These are phyloP conservation scores for Sinella curviseta DNA, from an alignment of 1,140 invertebrate genomes.

Conservation along the genomic window DNA sequence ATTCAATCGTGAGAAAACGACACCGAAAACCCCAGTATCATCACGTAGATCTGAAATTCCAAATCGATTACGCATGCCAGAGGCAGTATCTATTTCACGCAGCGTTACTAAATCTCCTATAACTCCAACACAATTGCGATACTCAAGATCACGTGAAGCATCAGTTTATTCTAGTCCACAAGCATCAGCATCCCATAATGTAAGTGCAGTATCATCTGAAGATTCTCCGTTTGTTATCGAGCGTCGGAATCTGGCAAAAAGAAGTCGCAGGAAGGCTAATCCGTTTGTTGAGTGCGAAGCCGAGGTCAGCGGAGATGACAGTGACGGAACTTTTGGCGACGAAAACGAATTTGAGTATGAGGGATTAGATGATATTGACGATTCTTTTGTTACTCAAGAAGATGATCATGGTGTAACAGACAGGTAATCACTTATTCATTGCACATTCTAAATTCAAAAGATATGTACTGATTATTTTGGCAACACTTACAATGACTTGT, in stretches of 20 bases:
- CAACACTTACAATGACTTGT: neutral
- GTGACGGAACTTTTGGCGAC: neutral
- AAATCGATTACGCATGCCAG: no score
- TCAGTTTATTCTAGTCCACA: neutral
- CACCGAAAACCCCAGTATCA: neutral
- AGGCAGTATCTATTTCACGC: no score
- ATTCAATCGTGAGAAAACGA: neutral
- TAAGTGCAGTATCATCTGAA: no score
- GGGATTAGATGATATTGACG: constrained; percentile 18
- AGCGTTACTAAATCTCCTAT: neutral
- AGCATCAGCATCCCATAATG: no score
- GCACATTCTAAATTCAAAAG: neutral
- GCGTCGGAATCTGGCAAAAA: neutral
- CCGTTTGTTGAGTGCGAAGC: constrained; percentile 39
- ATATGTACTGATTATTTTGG: neutral
- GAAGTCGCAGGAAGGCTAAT: constrained; percentile 15
- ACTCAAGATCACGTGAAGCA: neutral
- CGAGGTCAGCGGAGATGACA: constrained; percentile 24
- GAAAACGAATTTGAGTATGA: constrained; percentile 28
- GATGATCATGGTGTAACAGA: constrained; percentile 15
- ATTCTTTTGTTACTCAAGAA: constrained; percentile 37
- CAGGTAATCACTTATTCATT: constrained; percentile 26
- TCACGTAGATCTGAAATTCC: neutral
- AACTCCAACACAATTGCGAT: neutral
- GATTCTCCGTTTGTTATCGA: neutral